Conservation (phyloP, 2,797 vertebrate genomes). For the Zenarchopterus dispar region DNA sequence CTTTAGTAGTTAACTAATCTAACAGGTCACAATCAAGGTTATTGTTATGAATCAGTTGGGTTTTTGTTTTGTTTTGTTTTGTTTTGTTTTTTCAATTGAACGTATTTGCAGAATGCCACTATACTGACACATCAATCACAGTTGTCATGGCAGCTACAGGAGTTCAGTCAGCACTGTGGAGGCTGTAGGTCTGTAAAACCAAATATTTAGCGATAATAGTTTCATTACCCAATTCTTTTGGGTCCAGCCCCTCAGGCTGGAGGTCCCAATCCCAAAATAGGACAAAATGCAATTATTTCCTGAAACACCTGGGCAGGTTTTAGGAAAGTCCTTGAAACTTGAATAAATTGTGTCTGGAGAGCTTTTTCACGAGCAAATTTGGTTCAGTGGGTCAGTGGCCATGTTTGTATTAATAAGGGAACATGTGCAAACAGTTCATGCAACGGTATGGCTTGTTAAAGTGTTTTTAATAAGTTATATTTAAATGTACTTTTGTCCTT, state of each 20-base stretch:
- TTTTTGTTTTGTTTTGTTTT: neutral
- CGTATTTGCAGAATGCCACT: too few relatives aligned
- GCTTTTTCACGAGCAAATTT: neutral
- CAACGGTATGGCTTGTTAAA: too few relatives aligned
- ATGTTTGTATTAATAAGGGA: too few relatives aligned
- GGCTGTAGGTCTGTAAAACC: neutral
- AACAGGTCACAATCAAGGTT: neutral
- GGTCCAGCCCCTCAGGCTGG: neutral
- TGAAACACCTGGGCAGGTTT: neutral
- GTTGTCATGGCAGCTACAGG: neutral
- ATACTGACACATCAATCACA: neutral
- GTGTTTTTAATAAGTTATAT: too few relatives aligned
- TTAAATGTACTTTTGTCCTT: too few relatives aligned
- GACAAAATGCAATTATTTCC: neutral
- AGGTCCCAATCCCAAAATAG: neutral
- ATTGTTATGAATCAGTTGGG: neutral
- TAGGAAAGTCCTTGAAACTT: neutral
- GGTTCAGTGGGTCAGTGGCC: too few relatives aligned
- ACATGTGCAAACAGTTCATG: too few relatives aligned
- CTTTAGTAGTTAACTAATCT: too few relatives aligned
- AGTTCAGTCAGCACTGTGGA: neutral
- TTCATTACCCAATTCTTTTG: neutral
- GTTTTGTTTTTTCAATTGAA: neutral
- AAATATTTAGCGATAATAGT: slow-evolving; percentile 7
- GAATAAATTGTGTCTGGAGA: neutral